Conservation (phyloP, 35 echinoderm and acorn worm genomes). For the Stichopus chloronotus region DNA sequence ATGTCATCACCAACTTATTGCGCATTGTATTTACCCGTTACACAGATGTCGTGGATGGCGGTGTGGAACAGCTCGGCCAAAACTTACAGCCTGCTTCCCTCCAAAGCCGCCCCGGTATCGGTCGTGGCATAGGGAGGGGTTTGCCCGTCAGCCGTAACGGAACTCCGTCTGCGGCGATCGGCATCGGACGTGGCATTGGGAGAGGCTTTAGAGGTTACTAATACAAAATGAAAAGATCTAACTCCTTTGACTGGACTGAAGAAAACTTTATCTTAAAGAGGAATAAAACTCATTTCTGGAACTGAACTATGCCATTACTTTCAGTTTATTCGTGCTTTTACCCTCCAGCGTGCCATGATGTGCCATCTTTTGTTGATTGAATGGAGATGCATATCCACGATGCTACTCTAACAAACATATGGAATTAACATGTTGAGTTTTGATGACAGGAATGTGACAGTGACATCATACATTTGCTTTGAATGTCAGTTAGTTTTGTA, state of each 20-base stretch:
- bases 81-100: slow-evolving; percentile 21
- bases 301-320: too few species aligned
- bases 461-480: too few species aligned
- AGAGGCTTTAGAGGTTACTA: not conserved
- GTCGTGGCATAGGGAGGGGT: slow-evolving; percentile 38
- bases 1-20: not conserved
- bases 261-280: not conserved
- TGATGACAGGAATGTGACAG: too few species aligned
- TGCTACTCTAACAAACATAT: too few species aligned
- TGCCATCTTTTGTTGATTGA: too few species aligned
- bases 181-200: slow-evolving; percentile 16
- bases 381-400: too few species aligned
- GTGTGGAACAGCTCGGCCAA: not conserved
- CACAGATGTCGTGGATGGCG: not conserved
- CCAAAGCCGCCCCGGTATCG: not conserved
- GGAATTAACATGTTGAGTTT: too few species aligned
- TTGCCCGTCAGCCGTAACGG: not conserved
- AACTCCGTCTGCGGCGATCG: not conserved
- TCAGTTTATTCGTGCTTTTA: too few species aligned
- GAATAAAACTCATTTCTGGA: too few species aligned
- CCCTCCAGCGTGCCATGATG: too few species aligned
- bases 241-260: not conserved
- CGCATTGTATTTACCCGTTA: not conserved
- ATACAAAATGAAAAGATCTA: not conserved
- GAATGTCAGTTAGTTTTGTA: too few species aligned